Base-by-base conservation (phyloP, 2,888 invertebrate genomes). In the Galeruca laticollis region DNA sequence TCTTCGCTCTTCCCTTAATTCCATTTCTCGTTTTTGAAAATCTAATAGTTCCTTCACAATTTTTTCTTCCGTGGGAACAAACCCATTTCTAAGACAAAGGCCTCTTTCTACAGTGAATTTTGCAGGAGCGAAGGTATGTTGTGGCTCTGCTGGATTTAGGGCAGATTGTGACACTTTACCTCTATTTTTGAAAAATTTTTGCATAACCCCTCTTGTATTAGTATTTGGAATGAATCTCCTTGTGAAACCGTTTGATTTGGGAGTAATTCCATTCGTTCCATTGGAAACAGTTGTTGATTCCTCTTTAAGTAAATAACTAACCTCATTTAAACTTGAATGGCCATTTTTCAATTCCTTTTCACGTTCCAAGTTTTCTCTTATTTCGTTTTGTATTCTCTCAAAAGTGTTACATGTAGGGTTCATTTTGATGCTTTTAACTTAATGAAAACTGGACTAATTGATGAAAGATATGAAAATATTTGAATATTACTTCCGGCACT, bases 351-450 rank as follows among this genome's bases (percentile, higher is more conserved):
- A 90, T 82, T 94, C 95, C 81, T 92, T 89, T 85, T 97, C 97
- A 75, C 95, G 88, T 81, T 94, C 91, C 64, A 92, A 92, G 71
- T 94, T 94, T 86, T 94, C 94, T 80, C 93, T 91, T 80, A 97
- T 95, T 88, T 97, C 96, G 82, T 92, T 90, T 86, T 96, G 96
- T 84, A 97, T 95, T 84, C 95, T 90, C 81, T 90, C 90, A 80
- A 94, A 87, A 75, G 93, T 93, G 26, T 78, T 64, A 13, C 64
- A 37, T 8, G 33, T n/a, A 15, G 49, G 43, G 37, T 60, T 69
- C 69, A 72, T 75, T 8, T 68, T 68, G 31, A 3, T 26, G 26
- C 26, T n/a, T 54, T 31, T 54, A 26, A 54, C 31, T 31, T 26
- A 54, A 54, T n/a, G 9, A 21, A 47, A 21, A 51, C 20, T 18